Conservation (phyloP, 2,113 vertebrate species). For the Oriolus oriolus region DNA sequence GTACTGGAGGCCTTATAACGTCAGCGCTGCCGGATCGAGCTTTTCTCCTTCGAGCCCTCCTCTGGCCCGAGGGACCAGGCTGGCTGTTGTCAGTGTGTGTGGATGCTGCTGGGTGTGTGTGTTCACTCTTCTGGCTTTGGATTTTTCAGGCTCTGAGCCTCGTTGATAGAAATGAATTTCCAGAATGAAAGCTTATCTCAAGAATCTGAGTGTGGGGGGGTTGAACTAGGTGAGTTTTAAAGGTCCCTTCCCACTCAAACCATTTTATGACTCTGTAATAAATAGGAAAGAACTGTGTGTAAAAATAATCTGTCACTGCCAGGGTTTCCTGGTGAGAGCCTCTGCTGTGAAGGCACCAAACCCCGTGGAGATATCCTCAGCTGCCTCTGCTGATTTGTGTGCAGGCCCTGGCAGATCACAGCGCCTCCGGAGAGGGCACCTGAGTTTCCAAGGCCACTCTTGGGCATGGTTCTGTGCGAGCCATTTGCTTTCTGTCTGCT, state of each 20-base stretch:
- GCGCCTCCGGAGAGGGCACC: background rate
- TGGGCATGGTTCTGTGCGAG: fast-evolving
- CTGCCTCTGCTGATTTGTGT: background rate
- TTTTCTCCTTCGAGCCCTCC: background rate
- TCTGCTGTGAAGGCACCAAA: background rate
- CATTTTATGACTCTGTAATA: background rate
- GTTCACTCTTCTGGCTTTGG: background rate
- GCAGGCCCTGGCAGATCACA: background rate
- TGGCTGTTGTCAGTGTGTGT: background rate
- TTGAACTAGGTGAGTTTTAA: background rate
- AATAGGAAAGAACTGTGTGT: background rate
- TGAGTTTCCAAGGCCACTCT: background rate
- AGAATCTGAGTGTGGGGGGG: too few species aligned
- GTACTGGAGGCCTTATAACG: background rate
- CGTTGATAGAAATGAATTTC: background rate
- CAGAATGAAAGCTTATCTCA: background rate
- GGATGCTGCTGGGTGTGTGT: background rate
- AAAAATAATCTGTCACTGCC: background rate
- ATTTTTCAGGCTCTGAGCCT: background rate
- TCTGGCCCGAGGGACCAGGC: background rate
- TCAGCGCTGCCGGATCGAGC: fast-evolving
- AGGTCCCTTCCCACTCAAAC: background rate
- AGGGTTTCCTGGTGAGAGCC: background rate
- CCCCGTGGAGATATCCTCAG: fast-evolving
- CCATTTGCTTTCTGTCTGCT: fast-evolving